Percentiles rank a stretch among this genome's conserved stretches.
Conservation (phyloP, 2,797 vertebrate species). For the Spinus pinus region DNA sequence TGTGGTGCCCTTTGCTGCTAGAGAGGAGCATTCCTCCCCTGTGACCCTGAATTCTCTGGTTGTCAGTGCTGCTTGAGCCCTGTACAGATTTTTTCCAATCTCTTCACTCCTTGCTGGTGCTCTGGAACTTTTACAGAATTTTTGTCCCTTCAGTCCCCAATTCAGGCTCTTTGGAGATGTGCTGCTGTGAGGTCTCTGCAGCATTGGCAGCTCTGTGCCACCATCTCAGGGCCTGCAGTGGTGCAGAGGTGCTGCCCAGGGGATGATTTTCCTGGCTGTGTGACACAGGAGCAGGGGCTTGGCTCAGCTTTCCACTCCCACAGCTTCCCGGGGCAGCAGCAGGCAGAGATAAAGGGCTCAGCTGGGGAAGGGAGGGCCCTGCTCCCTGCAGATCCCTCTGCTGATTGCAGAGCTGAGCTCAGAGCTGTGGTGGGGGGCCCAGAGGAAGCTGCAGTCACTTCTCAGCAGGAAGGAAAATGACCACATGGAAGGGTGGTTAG, state of each 20-base stretch:
- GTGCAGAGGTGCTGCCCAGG: neutral
- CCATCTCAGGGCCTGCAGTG: neutral
- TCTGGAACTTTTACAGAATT: fast-evolving
- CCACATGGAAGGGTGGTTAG: constrained; percentile 48
- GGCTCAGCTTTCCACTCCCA: neutral
- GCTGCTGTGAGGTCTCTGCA: neutral
- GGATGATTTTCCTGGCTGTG: neutral
- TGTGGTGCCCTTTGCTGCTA: neutral
- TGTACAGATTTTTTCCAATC: fast-evolving
- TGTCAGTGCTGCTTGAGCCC: neutral
- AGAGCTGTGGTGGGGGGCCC: constrained; percentile 14
- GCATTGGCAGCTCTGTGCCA: neutral
- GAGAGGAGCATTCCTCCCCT: neutral
- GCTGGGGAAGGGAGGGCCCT: constrained; percentile 63
- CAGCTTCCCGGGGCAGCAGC: neutral
- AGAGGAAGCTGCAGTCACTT: constrained; percentile 69
- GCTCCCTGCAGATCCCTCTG: neutral
- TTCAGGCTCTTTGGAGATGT: neutral
- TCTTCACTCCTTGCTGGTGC: neutral
- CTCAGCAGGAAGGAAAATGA: constrained; percentile 76
- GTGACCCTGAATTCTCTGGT: neutral
- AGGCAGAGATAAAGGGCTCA: constrained; percentile 47
- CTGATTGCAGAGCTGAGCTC: neutral
- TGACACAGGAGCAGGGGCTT: neutral
- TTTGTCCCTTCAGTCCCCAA: neutral